phyloP scores from a whole-genome alignment of 2,113 vertebrate species.

The Crotalus helleri region DNA sequence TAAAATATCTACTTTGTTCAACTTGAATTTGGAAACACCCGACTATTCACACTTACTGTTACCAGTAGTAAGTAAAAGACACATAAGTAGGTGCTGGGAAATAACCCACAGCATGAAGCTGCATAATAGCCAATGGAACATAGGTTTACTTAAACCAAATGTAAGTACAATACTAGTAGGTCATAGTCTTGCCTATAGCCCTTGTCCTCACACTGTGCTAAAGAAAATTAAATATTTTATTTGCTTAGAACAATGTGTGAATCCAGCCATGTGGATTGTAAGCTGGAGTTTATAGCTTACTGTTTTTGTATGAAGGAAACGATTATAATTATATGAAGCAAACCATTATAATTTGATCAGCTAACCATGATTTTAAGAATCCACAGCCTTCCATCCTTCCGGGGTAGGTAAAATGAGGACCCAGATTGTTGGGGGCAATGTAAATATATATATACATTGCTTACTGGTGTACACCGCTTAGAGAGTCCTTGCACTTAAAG shows the following conservation, averaged over 20 bases:
- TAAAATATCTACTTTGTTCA: slow-evolving; percentile 48
- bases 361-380: background rate
- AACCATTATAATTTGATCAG: background rate
- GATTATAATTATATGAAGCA: background rate
- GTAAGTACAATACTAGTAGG: background rate
- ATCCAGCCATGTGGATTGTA: background rate
- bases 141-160: background rate
- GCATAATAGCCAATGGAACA: background rate
- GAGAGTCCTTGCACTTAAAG: too few relatives aligned
- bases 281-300: background rate
- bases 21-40: background rate
- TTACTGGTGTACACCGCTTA: too few relatives aligned
- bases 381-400: too few relatives aligned
- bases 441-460: too few relatives aligned
- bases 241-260: background rate
- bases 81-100: background rate
- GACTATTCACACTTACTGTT: background rate
- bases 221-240: background rate
- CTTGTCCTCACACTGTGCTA: background rate
- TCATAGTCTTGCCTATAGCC: background rate
- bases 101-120: background rate
- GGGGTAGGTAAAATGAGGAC: too few relatives aligned
- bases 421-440: too few relatives aligned
- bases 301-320: background rate
- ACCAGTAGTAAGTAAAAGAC: background rate